Percentiles rank a stretch among this genome's conserved stretches.
Conservation (phyloP, 35 echinoderm and acorn worm genomes). For the Apostichopus japonicus region DNA sequence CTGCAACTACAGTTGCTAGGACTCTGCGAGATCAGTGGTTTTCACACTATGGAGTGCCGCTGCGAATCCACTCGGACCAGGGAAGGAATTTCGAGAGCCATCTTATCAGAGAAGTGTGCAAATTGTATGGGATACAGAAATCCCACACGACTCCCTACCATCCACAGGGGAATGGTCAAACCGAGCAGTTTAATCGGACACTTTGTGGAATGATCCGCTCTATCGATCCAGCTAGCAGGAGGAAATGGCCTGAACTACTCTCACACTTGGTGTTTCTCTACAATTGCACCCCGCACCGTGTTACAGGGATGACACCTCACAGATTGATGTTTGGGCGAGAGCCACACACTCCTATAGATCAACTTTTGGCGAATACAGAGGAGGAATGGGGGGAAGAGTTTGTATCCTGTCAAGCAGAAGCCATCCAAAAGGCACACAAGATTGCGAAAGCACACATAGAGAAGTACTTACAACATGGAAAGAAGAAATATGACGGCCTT, state of each 20-base stretch:
- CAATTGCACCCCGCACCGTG: conserved; percentile 41
- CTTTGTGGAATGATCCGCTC: conserved; percentile 56
- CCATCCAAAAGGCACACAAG: background rate
- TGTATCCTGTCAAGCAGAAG: background rate
- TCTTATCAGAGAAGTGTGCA: background rate
- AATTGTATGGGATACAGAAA: conserved; percentile 51
- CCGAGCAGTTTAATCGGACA: conserved; percentile 59
- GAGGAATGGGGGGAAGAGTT: conserved; percentile 34
- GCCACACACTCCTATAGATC: conserved; percentile 40
- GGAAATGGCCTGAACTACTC: conserved; percentile 59
- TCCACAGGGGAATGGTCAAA: conserved; percentile 54
- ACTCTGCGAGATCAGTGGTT: background rate
- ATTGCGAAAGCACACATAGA: background rate
- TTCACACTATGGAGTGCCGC: conserved; percentile 14
- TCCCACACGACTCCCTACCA: conserved; percentile 52
- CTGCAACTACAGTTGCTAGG: background rate
- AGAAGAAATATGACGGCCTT: background rate
- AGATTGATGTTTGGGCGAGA: conserved; percentile 44
- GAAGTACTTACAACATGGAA: background rate
- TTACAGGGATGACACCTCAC: conserved; percentile 39
- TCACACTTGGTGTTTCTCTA: conserved; percentile 57
- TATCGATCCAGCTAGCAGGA: conserved; percentile 5
- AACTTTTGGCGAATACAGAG: conserved; percentile 5
- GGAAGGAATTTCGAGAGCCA: background rate
- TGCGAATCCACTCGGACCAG: conserved; percentile 20